Evolutionary conservation across 2,113 vertebrate species (phyloP), one percentile per base, ranked within the genome.

Genomic region (Corydoras maculifer): DNA sequence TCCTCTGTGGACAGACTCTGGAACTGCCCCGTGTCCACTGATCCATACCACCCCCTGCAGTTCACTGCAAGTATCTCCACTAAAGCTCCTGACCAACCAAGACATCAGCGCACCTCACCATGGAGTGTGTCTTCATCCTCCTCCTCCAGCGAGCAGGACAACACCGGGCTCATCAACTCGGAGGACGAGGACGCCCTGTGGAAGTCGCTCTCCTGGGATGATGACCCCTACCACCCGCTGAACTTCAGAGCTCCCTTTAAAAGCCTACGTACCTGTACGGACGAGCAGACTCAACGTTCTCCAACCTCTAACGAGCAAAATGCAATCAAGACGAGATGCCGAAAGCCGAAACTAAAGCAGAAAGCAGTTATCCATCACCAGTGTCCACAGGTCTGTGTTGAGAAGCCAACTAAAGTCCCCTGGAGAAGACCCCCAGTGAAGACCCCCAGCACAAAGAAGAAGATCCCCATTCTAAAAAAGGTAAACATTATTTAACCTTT

Each of bases 11-110:
- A 87, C 49, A 58, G 75, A 55, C 84, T 90, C 1, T 85, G 89
- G 86, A 86, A 87, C 31, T 89, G 90, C 73, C 78, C 78, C 72
- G 75, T 61, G 10, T 77, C 85, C 0, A 73, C 68, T 11, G 88
- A 91, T 82, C 88, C 89, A 5, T 90, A 89, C 75, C 88, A 90
- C 64, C 90, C 88, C 29, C 68, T 90, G 80, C 85, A 84, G 58
- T 91, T 90, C 77, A 86, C 82, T 0, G 90, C 90, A 0, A 77
- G 82, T 58, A 58, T 80, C 1, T 59, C 77, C 43, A 84, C 29
- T 71, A 65, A 35, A 0, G 2, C 66, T 15, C 35, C 63, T 15
- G 62, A 31, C 63, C 75, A 48, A 6, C 65, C 58, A 14, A 72
- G 67, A 72, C 68, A 79, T 1, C 68, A 65, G 5, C 72, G 74